Base-by-base conservation (phyloP, 2,888 invertebrate species). In the Caenorhabditis afra region DNA sequence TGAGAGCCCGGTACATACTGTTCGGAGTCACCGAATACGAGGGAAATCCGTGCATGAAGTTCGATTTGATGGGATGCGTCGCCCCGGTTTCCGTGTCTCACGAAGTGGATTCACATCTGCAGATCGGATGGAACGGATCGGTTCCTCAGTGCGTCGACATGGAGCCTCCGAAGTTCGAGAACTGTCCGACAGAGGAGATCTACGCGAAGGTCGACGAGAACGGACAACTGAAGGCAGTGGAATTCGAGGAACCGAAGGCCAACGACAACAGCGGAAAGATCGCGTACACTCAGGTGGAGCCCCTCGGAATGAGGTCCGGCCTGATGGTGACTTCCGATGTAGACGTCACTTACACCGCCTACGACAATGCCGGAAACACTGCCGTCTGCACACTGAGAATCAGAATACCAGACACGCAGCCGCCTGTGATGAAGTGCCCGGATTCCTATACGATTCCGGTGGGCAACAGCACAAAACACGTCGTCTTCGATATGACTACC, bases 341-440 rank as follows among this genome's bases (percentile, higher is more conserved):
- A 14, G 84, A 86, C 37, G 66, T 86, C 44, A 62, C 95, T 92
- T 98, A 97, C 89, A 94, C 96, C 0, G 98, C 97, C 3, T 97
- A 95, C 89, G 98, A 98, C 92, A 96, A 95, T 88, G 97, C 97
- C 90, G 97, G 97, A 84, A 98, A 98, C 90, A 96, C 96, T 14
- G 98, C 97, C 14, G 96, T 96, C 90, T 98, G 98, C 90, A 95
- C 95, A 92, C 96, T 98, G 37, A 96, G 96, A 88, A 95, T 98
- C 37, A 95, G 90, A 67, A 86, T 90, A 53, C 89, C 89, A 81
- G 89, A 90, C 80, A 89, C 87, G 2, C 85, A 85, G 44, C 88
- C 90, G 11, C 90, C 90, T 1, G 87, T 90, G 7, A 81, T 90
- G 76, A 89, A 89, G 29, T 90, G 90, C 58, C 90, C 90, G 0